Base-by-base conservation (phyloP, 2,797 vertebrate species). In the Enteromius afrohamiltoni region DNA sequence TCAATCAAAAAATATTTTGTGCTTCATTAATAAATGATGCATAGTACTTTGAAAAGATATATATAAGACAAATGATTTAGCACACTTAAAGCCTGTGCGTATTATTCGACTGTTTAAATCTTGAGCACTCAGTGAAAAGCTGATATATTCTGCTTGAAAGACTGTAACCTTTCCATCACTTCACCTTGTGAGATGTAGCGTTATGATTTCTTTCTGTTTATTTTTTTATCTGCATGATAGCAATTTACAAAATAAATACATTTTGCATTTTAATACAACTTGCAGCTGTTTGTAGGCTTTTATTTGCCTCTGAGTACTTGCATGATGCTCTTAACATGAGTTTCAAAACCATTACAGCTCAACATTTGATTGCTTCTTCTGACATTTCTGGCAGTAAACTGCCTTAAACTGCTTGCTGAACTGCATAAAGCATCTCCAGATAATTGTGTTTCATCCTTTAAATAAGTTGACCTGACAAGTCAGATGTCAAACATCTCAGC, bases 401-500 rank as follows among this genome's bases (percentile, higher is more conserved):
- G 64, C 19, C 60, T 68, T 29, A 1, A 70, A 73, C 26, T 42
- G 23, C 60, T 71, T 71, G 21, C 55, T 73, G 55, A 55, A 26
- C 45, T 16, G 37, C 81, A 51, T 42, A 53, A 55, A 65, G 31
- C 23, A 42, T 53, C 37, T 62, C 29, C 40, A 34, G 53, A 19
- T 79, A 42, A 62, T 5, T 78, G 23, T 29, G 68, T 68, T 49
- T 65, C 10, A 53, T 79, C 31, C 21, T 64, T 73, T 7, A 40
- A 82, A 53, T 14, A 37, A 11, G 3, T 49, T 29, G 67, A 70
- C 31, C 13, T 77, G 13, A 67, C 45, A 58, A 65, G 29, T 94
- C 90, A 95, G 85, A 96, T 96, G 90, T 97, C 96, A 80, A 97
- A 97, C 88, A 98, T 92, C 87, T 98, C 96, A 0, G 96, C 96